Base-by-base conservation (phyloP, 2,113 vertebrate genomes). In the Tupaia chinensis region DNA sequence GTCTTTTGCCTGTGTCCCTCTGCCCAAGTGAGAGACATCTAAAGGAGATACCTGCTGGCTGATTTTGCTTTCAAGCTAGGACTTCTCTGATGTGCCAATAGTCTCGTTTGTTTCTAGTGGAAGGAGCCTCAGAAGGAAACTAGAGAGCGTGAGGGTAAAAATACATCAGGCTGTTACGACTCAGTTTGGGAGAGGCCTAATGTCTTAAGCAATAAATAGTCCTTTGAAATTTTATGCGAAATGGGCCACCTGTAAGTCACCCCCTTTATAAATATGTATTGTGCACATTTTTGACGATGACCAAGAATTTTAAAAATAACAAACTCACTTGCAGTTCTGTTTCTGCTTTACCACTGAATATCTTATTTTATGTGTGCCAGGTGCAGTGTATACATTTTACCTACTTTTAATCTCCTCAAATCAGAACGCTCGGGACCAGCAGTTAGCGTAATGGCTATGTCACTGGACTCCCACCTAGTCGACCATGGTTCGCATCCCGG, bases 281-380 rank as follows among this genome's bases (percentile, higher is more conserved):
- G 68, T 69, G 34, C 79, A 81, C 32, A 20, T 70, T 94, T 94
- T 96, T 84, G 3, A 77, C 86, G 95, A 69, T 3, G 10, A 93
- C 53, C 70, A 85, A 27, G 91, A 79, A 65, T 93, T 92, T 97
- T 80, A n/a, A 93, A 93, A 93, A 82, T 86, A 54, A 80, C 34
- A 56, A 90, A n/a, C n/a, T 73, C 63, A 60, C 66, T 54, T 74
- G 78, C 29, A 77, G 73, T 70, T 82, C 65, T 87, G 90, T 92
- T 90, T 66, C 58, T 34, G 9, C 69, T 32, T 7, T 44, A 58
- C 29, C 22, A 20, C 56, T 66, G 11, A 95, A 79, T 54, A 73
- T 9, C 53, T 69, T 63, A 56, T 78, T 86, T 96, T 83, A 20
- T 61, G 11, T 84, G 53, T 81, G 19, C 53, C 78, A 78, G 16